Percentiles rank a stretch among this genome's conserved stretches.
Conservation (phyloP, 2,797 vertebrate genomes). For the Microctenopoma lineatum region DNA sequence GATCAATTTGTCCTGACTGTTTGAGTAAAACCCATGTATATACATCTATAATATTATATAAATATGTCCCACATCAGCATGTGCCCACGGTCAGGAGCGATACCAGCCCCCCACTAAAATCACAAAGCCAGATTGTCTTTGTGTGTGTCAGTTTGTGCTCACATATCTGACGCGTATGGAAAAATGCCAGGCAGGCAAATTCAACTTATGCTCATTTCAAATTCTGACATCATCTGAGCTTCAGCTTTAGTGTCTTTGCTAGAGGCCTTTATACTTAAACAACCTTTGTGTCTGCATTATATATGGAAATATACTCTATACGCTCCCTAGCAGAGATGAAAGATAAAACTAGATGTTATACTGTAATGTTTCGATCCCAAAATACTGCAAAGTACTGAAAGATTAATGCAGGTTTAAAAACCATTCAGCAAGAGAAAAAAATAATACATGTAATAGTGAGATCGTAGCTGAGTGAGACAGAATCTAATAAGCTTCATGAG, state of each 20-base stretch:
- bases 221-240: conserved; percentile 72
- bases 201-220: conserved; percentile 53
- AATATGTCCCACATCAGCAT: conserved; percentile 24
- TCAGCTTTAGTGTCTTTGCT: conserved; percentile 39
- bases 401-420: conserved; percentile 32
- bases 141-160: conserved; percentile 29
- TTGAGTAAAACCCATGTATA: background rate
- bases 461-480: conserved; percentile 31
- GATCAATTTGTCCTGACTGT: conserved; percentile 5
- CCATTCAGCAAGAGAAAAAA: conserved; percentile 20
- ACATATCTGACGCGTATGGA: conserved; percentile 27
- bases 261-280: conserved; percentile 39
- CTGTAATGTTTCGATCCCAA: conserved; percentile 15
- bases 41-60: background rate
- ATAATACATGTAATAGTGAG: conserved; percentile 19
- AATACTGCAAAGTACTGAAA: conserved; percentile 20
- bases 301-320: conserved; percentile 46
- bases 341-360: conserved; percentile 13
- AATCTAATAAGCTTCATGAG: conserved; percentile 60
- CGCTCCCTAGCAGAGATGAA: conserved; percentile 29
- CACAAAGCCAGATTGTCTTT: conserved; percentile 20
- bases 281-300: conserved; percentile 34
- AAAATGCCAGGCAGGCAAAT: conserved; percentile 66
- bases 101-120: conserved; percentile 15
- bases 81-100: conserved; percentile 19